Evolutionary conservation across 2,113 vertebrate genomes (phyloP).

Genomic region (Campylorhamphus procurvoides): DNA sequence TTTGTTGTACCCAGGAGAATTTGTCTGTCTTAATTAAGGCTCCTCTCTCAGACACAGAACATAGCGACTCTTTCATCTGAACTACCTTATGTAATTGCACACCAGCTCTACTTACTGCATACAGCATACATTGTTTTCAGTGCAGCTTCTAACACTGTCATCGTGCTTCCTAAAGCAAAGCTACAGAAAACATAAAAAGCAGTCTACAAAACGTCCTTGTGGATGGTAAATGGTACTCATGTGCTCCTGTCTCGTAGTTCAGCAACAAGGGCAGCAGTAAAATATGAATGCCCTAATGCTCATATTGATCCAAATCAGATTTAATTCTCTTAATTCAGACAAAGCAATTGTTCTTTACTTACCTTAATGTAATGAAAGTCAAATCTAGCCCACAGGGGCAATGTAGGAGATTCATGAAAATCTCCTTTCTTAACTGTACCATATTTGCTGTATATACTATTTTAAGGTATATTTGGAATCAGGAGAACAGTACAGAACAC

Average conservation of each 20-base stretch:
- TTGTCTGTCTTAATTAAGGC: conserved; percentile 36
- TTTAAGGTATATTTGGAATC: background rate
- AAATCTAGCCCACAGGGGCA: background rate
- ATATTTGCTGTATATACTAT: background rate
- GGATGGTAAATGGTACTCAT: background rate
- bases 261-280: background rate
- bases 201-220: background rate
- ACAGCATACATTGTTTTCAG: background rate
- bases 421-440: background rate
- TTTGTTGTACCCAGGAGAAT: conserved; percentile 29
- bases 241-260: background rate
- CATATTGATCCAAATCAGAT: background rate
- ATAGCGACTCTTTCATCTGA: background rate
- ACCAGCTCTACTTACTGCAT: background rate
- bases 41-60: background rate
- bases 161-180: background rate
- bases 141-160: background rate
- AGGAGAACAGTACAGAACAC: background rate
- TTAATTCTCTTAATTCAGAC: background rate
- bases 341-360: background rate
- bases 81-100: background rate
- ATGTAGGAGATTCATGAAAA: background rate
- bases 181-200: background rate
- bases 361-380: background rate
- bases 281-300: background rate